Percentiles rank a stretch among this genome's conserved stretches.
Conservation (phyloP, 2,797 vertebrate species). For the Dendrocincla tyrannina region DNA sequence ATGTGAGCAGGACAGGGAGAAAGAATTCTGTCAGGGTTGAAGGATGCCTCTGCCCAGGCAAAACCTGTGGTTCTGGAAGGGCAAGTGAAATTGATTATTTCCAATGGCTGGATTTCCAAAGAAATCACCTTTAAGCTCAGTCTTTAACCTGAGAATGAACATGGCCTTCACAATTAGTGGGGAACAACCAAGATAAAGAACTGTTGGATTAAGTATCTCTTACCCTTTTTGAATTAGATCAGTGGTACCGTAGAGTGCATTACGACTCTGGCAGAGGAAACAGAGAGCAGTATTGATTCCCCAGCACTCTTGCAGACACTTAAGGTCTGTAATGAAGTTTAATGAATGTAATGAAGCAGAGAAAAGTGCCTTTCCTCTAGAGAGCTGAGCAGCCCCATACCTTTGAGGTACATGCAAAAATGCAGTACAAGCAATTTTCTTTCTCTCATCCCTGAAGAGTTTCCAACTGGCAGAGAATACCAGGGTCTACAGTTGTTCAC, state of each 20-base stretch:
- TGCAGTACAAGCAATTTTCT: not conserved
- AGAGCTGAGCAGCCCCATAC: not conserved
- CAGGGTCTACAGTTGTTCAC: not conserved
- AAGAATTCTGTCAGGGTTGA: not conserved
- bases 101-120: not conserved
- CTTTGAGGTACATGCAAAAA: not conserved
- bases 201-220: constrained; percentile 3
- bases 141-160: not conserved
- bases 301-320: not conserved
- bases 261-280: not conserved
- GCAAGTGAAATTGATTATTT: not conserved
- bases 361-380: not conserved
- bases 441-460: not conserved
- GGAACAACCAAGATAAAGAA: not conserved
- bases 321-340: constrained; percentile 23
- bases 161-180: not conserved
- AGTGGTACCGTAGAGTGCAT: not conserved
- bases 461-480: not conserved
- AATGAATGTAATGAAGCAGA: constrained; percentile 52
- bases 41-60: not conserved
- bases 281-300: not conserved
- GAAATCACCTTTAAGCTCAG: not conserved
- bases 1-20: not conserved
- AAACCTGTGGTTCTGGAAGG: not conserved
- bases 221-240: constrained; percentile 12